Conservation (phyloP, 2,113 vertebrate genomes). For the Uria lomvia region DNA sequence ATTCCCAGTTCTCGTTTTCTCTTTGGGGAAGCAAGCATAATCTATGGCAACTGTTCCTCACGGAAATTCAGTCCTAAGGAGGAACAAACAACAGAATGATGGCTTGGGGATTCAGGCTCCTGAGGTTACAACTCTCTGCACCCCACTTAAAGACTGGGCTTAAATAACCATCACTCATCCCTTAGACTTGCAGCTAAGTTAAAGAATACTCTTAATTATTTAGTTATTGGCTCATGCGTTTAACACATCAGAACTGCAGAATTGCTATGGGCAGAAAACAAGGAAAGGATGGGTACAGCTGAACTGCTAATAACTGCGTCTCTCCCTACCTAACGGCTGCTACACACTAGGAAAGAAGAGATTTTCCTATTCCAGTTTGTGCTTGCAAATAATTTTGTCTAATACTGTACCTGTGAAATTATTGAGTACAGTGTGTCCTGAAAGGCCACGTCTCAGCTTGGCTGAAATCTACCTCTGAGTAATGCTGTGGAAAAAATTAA, state of each 20-base stretch:
- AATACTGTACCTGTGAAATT: background rate
- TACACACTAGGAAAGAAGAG: background rate
- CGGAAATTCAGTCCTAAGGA: background rate
- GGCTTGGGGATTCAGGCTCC: background rate
- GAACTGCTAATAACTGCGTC: background rate
- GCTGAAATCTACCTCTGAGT: background rate
- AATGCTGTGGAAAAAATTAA: background rate
- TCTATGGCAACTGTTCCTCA: background rate
- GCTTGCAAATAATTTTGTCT: background rate
- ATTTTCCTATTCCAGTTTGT: background rate
- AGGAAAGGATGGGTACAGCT: background rate
- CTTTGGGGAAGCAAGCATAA: background rate
- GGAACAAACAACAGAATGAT: accelerated
- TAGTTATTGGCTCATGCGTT: background rate
- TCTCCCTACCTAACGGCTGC: background rate
- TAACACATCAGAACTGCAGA: background rate
- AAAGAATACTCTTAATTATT: background rate
- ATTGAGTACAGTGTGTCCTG: background rate
- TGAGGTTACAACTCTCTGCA: background rate
- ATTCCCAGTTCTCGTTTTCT: background rate
- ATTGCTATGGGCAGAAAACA: background rate
- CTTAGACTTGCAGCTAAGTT: background rate
- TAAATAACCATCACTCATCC: background rate
- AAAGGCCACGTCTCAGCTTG: background rate
- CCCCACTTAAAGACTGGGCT: background rate